Evolutionary conservation across 35 echinoderm and acorn worm species (phyloP).

Genomic region (Apostichopus californicus): DNA sequence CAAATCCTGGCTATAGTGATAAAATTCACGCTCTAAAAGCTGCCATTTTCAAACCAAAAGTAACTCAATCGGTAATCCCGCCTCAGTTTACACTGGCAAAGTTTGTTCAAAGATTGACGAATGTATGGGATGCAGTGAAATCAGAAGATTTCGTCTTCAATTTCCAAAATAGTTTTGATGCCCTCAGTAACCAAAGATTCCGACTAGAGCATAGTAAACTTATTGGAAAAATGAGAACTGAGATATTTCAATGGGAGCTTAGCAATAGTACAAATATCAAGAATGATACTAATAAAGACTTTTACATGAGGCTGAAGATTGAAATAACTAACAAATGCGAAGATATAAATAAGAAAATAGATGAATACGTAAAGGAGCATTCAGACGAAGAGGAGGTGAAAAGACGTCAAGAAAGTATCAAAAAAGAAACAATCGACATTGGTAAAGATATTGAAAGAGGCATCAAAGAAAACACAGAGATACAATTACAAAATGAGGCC

Average conservation of each 20-base stretch:
- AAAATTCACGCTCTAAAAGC: neutral
- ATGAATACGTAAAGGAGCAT: too few relatives aligned
- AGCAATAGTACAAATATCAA: neutral
- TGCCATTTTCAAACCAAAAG: neutral
- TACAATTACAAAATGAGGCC: too few relatives aligned
- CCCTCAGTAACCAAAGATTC: conserved; percentile 9
- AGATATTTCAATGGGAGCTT: neutral
- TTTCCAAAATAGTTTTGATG: conserved; percentile 55
- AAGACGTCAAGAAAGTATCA: too few relatives aligned
- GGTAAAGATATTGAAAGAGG: too few relatives aligned
- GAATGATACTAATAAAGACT: too few relatives aligned
- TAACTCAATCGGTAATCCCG: neutral
- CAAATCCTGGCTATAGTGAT: conserved; percentile 36
- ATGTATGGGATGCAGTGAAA: conserved; percentile 56
- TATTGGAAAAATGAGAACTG: conserved; percentile 12
- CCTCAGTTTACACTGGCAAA: conserved; percentile 13
- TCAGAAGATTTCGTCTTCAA: conserved; percentile 57
- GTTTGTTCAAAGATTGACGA: neutral
- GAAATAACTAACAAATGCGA: too few relatives aligned
- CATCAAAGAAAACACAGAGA: too few relatives aligned
- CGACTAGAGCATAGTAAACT: conserved; percentile 26
- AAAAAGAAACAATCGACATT: too few relatives aligned
- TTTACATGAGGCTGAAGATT: too few relatives aligned
- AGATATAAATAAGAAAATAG: too few relatives aligned
- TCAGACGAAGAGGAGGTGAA: too few relatives aligned